A percentile compares a stretch with the other conserved stretches of the same genome.
phyloP scores from a whole-genome alignment of 2,888 invertebrate genomes.

The Cerastoderma edule region DNA sequence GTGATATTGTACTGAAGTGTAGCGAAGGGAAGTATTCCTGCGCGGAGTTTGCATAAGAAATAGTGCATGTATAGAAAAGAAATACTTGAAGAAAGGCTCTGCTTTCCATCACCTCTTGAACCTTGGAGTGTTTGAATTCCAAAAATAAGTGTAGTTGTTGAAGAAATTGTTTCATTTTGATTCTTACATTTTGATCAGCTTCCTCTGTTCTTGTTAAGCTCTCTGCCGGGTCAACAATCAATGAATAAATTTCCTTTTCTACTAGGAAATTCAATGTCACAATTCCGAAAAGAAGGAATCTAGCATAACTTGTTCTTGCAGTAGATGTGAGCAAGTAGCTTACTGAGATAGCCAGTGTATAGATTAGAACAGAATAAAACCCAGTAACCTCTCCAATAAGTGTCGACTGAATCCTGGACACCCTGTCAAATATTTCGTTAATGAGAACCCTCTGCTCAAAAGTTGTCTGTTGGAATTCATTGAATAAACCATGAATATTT shows the following conservation, averaged over 20 bases:
- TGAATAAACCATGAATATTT: constrained; percentile 79
- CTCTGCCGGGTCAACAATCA: constrained; percentile 39
- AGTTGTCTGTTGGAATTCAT: constrained; percentile 85
- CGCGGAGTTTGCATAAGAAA: neutral
- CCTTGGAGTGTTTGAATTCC: neutral
- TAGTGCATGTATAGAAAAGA: neutral
- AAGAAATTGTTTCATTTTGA: neutral
- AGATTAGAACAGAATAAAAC: constrained; percentile 88
- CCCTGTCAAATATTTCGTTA: constrained; percentile 86
- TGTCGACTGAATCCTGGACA: constrained; percentile 87
- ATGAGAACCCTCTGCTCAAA: constrained; percentile 86
- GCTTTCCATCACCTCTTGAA: neutral
- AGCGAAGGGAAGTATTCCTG: too few relatives aligned
- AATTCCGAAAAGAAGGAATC: constrained; percentile 86
- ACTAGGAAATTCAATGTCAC: constrained; percentile 85
- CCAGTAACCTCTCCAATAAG: constrained; percentile 88
- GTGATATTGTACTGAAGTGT: too few relatives aligned
- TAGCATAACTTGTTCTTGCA: constrained; percentile 85
- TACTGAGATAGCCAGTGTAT: constrained; percentile 85
- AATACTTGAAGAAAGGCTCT: neutral
- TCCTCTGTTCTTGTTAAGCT: constrained; percentile 7
- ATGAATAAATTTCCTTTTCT: constrained; percentile 81
- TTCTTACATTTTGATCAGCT: constrained; percentile 25
- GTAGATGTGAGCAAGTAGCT: constrained; percentile 87
- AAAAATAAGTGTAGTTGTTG: neutral